phyloP scores from a whole-genome alignment of 1,140 invertebrate genomes.

The Polypedilum pembai region DNA sequence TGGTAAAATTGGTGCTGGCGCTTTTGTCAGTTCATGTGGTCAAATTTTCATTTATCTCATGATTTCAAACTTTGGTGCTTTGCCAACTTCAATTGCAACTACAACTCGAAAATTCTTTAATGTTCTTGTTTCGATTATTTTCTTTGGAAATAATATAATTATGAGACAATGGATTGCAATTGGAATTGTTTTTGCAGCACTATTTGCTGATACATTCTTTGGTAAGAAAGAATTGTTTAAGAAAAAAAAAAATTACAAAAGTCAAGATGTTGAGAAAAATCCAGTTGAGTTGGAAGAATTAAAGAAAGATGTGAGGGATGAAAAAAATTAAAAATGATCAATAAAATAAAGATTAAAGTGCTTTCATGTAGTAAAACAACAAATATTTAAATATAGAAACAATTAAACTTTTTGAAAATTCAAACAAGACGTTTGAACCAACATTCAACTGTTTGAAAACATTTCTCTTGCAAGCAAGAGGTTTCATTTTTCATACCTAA shows the following conservation, averaged over 20 bases:
- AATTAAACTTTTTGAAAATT: no score
- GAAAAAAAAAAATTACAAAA: background rate
- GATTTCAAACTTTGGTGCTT: constrained; percentile 29
- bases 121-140: constrained; percentile 29
- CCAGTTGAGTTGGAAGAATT: no score
- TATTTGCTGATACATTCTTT: constrained; percentile 42
- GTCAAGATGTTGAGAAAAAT: background rate
- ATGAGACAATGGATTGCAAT: constrained; percentile 38
- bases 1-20: constrained; percentile 44
- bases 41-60: constrained; percentile 30
- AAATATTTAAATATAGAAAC: no score
- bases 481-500: no score
- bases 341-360: no score
- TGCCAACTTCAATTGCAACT: constrained; percentile 23
- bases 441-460: no score
- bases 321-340: no score
- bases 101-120: constrained; percentile 31
- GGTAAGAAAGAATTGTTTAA: constrained; percentile 29
- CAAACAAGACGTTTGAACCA: no score
- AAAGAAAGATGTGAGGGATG: no score
- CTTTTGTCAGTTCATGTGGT: constrained; percentile 12
- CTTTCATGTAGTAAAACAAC: no score
- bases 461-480: no score
- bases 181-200: constrained; percentile 57
- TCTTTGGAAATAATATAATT: constrained; percentile 29